Percentiles rank a stretch among this genome's conserved stretches.
These are phyloP conservation scores for Stegostoma tigrinum DNA, from an alignment of 2,113 vertebrate species.

Conservation along the genomic window DNA sequence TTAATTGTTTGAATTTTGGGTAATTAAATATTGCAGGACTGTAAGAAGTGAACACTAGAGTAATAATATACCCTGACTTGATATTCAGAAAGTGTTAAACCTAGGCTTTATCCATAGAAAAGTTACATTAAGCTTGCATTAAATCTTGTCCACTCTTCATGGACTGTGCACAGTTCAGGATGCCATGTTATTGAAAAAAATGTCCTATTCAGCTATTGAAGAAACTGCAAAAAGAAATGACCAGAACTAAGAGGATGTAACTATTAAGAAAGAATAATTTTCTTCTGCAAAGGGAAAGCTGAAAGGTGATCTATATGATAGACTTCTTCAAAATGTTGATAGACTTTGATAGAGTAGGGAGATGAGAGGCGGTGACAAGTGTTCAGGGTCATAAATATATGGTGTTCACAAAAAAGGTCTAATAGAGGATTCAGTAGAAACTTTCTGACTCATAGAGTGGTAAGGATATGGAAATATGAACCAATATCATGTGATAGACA, in stretches of 20 bases:
- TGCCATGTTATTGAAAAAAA: neutral
- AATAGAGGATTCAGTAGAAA: too few relatives aligned
- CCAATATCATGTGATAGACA: too few relatives aligned
- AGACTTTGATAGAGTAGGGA: neutral
- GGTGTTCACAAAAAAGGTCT: too few relatives aligned
- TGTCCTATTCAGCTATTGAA: neutral
- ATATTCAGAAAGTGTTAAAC: neutral
- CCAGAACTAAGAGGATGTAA: neutral
- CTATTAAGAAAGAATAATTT: neutral
- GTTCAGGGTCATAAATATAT: too few relatives aligned
- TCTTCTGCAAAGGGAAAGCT: neutral
- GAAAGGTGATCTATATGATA: neutral
- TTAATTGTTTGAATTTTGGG: neutral
- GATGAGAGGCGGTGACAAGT: too few relatives aligned
- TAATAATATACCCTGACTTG: neutral
- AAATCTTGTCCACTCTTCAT: neutral
- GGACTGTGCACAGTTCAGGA: neutral
- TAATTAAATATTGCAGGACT: neutral
- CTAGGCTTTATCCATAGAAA: neutral
- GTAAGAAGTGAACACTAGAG: neutral
- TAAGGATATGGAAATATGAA: neutral
- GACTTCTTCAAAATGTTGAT: neutral
- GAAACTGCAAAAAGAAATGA: neutral
- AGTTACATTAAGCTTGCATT: neutral
- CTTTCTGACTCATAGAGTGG: neutral